Percentiles rank a stretch among this genome's conserved stretches.
Evolutionary conservation across 2,888 invertebrate genomes (phyloP).

Genomic region (Tipula unca): DNA sequence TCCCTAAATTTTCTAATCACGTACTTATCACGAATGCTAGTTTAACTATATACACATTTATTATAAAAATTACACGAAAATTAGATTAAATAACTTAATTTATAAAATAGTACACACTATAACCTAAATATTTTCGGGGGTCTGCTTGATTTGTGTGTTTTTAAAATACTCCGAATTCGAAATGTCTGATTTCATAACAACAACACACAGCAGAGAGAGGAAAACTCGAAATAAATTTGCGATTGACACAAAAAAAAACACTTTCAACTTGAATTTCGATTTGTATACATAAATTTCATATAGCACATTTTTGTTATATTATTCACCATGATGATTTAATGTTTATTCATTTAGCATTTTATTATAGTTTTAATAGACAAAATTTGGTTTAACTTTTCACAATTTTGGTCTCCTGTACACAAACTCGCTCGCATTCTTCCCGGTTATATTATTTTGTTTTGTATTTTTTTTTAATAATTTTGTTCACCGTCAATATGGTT

Average conservation of each 20-base stretch:
- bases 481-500: not conserved
- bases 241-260: not conserved
- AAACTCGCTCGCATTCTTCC: not conserved
- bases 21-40: not conserved
- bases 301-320: not conserved
- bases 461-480: not conserved
- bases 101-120: not conserved
- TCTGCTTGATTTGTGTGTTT: not conserved
- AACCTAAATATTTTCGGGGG: not conserved
- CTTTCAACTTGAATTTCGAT: not conserved
- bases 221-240: not conserved
- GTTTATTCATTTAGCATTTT: not conserved
- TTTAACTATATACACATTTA: not conserved
- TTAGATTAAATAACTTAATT: not conserved
- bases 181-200: constrained; percentile 18
- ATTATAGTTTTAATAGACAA: not conserved
- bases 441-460: constrained; percentile 1
- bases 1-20: not conserved
- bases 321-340: not conserved
- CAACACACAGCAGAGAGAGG: not conserved
- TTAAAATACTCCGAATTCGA: not conserved
- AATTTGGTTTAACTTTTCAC: not conserved
- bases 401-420: not conserved
- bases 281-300: not conserved
- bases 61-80: not conserved